Percentiles rank a stretch among this genome's conserved stretches.
Conservation (phyloP, 2,113 vertebrate species). For the Scophthalmus maximus region DNA sequence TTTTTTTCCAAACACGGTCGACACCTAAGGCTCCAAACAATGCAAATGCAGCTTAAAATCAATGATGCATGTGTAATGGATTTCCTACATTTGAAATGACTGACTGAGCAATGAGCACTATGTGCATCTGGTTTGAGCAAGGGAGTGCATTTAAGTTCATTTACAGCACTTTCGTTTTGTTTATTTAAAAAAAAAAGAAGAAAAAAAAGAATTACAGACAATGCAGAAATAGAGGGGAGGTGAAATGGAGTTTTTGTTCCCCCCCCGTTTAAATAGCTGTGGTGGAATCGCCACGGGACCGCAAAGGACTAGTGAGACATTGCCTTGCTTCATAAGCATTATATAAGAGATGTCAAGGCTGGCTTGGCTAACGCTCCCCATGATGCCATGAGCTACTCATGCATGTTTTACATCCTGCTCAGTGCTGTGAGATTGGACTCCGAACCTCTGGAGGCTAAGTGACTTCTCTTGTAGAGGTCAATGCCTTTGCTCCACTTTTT, state of each 20-base stretch:
- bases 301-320: not conserved
- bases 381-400: slow-evolving; percentile 68
- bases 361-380: slow-evolving; percentile 53
- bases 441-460: slow-evolving; percentile 57
- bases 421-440: slow-evolving; percentile 43
- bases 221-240: slow-evolving; percentile 24
- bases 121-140: slow-evolving; percentile 54
- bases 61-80: slow-evolving; percentile 67
- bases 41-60: slow-evolving; percentile 70
- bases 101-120: slow-evolving; percentile 63
- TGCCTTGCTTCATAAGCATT: slow-evolving; percentile 55
- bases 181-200: slow-evolving; percentile 4
- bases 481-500: slow-evolving; percentile 46
- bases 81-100: slow-evolving; percentile 68
- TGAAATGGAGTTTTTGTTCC: not conserved
- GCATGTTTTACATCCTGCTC: slow-evolving; percentile 70
- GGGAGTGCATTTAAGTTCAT: slow-evolving; percentile 40
- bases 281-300: not conserved
- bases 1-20: slow-evolving; percentile 38
- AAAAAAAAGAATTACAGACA: slow-evolving; percentile 18
- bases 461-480: slow-evolving; percentile 50
- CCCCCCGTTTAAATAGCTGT: slow-evolving; percentile 4
- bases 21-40: slow-evolving; percentile 60
- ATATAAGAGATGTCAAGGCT: slow-evolving; percentile 69
- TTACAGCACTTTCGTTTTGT: slow-evolving; percentile 24